Percentiles rank a stretch among this genome's conserved stretches.
Evolutionary conservation across 2,113 vertebrate genomes (phyloP).

Genomic region (Camelus bactrianus): DNA sequence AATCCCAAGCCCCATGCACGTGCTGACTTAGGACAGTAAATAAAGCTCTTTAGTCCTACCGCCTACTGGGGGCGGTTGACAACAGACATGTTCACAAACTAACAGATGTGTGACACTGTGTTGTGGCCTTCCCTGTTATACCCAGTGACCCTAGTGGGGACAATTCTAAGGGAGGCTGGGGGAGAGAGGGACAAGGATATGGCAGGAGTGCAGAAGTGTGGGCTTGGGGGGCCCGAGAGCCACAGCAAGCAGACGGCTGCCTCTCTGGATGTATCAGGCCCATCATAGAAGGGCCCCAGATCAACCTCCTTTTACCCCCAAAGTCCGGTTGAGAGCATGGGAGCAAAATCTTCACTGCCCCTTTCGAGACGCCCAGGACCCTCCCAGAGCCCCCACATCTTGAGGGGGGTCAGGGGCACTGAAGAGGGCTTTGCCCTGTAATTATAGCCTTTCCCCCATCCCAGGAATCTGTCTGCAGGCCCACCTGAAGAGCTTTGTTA

Average conservation of each 20-base stretch:
- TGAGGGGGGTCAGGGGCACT: not conserved
- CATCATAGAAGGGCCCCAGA: not conserved
- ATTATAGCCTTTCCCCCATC: not conserved
- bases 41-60: not conserved
- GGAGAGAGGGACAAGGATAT: not conserved
- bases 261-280: not conserved
- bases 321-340: not conserved
- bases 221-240: not conserved
- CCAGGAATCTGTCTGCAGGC: not conserved
- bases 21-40: not conserved
- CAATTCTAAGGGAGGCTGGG: not conserved
- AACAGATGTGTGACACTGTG: not conserved
- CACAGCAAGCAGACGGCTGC: not conserved
- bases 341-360: not conserved
- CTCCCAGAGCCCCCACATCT: not conserved
- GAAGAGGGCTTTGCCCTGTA: not conserved
- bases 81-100: not conserved
- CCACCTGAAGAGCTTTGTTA: not conserved
- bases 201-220: accelerated
- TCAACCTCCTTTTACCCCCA: not conserved
- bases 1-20: not conserved
- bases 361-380: not conserved
- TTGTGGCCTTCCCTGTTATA: not conserved
- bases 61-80: not conserved
- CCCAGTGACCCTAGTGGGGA: not conserved